Base-by-base conservation (phyloP, 2,113 vertebrate species). In the Hassar affinis region DNA sequence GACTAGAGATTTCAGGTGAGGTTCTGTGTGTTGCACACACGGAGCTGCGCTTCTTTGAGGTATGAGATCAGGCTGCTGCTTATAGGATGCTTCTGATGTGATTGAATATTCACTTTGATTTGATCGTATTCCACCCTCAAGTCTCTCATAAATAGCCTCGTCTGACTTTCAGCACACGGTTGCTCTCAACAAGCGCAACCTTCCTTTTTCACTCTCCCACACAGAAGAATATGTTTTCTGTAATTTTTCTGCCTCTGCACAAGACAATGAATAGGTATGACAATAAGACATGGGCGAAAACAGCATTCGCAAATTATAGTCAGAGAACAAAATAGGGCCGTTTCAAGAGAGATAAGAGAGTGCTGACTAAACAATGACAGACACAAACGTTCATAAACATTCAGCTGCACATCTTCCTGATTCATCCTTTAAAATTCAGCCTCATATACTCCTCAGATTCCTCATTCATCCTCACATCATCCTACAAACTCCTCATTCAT, bases 41-140 rank as follows among this genome's bases (percentile, higher is more conserved):
- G 0, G 15, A 75, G 74, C 18, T 3, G 49, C 12, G 5, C 20
- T 22, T 61, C 71, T 62, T 59, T 72, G 57, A 57, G 35, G 1
- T 42, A 12, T 47, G 18, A 66, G 66, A 71, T 74, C 56, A 42
- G 30, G 4, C 52, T 47, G 38, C 15, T 17, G 47, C 38, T 51
- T 22, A 74, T 72, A 62, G 20, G 22, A 33, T 17, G n/a, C 25
- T 12, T 22, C 5, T 75, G 68, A 59, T 49, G 20, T 51, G 52
- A 75, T 61, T 64, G 72, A 83, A 83, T 83, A 80, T 85, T 52
- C 79, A 85, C 52, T 85, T 82, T 82, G 84, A 85, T 80, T 54
- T 52, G 78, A 77, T 61, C 47, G 27, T 17, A 62, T 52, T 62
- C n/a, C 61, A 27, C 77, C 56, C 79, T 62, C 38, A 10, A 38